Evolutionary conservation across 2,797 vertebrate genomes (phyloP), one percentile per base, ranked within the genome.

Genomic region (Diglossa cyanea): DNA sequence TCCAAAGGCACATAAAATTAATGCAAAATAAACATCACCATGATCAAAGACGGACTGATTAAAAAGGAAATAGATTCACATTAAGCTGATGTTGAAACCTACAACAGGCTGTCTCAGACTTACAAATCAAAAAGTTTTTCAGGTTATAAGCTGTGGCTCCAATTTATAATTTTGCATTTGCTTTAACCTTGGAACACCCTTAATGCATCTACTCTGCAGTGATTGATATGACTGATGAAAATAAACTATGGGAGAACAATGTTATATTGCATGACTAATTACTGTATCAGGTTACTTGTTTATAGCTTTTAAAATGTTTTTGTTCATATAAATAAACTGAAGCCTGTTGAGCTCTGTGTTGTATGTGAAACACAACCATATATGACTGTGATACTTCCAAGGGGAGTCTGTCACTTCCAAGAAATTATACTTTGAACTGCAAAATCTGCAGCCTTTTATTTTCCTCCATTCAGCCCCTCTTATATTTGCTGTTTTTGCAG

Each of bases 1-100:
- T 96, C 96, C 65, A 78, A 96, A 97, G 95, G 94, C 96, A 97
- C 95, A 98, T 97, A 97, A 96, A 97, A 97, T 97, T 95, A 97
- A 98, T 95, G 95, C 93, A 96, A 95, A 97, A 95, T 95, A 96
- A 97, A 97, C 95, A 97, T 95, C 90, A 63, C 78, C 75, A 87
- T 39, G 93, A 95, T 95, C 94, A 91, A 93, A 94, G 93, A 72
- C 8, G 16, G 72, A 80, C 96, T 95, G 94, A 95, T 95, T 97
- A 96, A 96, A 97, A 86, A 85, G 89, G 66, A 97, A 96, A 95
- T 40, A 89, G 79, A 37, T 83, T 93, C 82, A 16, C 50, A 62
- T 33, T 42, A 81, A 80, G 53, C 60, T 76, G 75, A 48, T 40
- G 33, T 55, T n/a, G 50, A 88, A 96, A 78, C 37, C 73, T 51